These are phyloP conservation scores for Acanthopagrus latus DNA, from an alignment of 2,797 vertebrate species.

Conservation along the genomic window DNA sequence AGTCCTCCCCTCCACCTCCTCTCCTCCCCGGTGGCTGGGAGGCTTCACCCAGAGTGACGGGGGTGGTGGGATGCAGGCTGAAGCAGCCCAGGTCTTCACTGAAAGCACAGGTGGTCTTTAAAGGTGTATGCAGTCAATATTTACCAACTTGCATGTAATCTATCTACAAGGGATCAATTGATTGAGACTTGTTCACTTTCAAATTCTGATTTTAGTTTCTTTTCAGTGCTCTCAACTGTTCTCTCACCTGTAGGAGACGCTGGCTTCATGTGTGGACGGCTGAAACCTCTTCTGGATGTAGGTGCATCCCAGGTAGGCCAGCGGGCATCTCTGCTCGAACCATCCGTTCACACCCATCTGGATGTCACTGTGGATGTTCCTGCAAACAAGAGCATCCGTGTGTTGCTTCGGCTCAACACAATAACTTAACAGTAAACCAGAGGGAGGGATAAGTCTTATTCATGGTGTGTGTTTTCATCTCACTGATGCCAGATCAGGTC, in stretches of 20 bases:
- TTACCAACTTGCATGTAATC: too few species aligned
- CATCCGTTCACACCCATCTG: conserved; percentile 90
- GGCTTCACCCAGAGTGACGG: neutral
- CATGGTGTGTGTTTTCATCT: neutral
- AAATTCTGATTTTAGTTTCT: too few species aligned
- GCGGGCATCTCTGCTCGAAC: conserved; percentile 93
- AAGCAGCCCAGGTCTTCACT: conserved; percentile 75
- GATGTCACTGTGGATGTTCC: conserved; percentile 93
- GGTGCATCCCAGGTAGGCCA: conserved; percentile 93
- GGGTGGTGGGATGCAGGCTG: conserved; percentile 53
- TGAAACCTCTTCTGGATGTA: conserved; percentile 89
- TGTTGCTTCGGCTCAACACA: too few species aligned
- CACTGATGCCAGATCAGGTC: too few species aligned
- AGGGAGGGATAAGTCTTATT: too few species aligned
- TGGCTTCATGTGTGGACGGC: conserved; percentile 77
- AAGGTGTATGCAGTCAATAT: neutral
- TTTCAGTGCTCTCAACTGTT: neutral
- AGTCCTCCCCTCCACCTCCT: conserved; percentile 69
- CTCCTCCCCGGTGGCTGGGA: neutral
- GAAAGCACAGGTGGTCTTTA: conserved; percentile 22
- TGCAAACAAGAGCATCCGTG: conserved; percentile 42
- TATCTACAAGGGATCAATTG: neutral
- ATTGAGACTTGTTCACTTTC: neutral
- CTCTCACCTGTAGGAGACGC: conserved; percentile 69
- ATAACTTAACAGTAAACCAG: too few species aligned